phyloP scores from a whole-genome alignment of 37 sponge, comb jelly and placozoan genomes.

The Agelas oroides region DNA sequence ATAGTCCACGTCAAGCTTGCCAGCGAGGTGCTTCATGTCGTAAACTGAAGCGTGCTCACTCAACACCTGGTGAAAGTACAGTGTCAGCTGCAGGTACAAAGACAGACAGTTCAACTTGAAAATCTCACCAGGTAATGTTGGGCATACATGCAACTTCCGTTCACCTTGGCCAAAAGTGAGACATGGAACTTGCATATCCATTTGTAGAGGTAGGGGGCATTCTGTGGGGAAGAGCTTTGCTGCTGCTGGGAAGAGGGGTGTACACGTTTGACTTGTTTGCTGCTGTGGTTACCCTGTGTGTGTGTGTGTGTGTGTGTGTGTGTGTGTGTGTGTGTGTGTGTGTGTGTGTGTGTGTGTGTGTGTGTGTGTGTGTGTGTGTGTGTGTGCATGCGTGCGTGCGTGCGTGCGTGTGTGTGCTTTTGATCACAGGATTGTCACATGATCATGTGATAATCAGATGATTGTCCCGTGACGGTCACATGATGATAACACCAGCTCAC shows the following conservation, averaged over 20 bases:
- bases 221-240: conserved; percentile 14
- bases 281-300: conserved; percentile 25
- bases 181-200: conserved; percentile 65
- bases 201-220: conserved; percentile 61
- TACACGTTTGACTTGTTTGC: conserved; percentile 5
- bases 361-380: conserved; percentile 5
- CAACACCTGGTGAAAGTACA: conserved; percentile 61
- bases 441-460: no score
- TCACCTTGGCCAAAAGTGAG: conserved; percentile 63
- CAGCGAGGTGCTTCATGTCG: conserved; percentile 61
- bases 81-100: conserved; percentile 39
- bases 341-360: no score
- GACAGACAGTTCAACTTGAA: background rate
- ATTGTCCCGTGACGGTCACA: no score
- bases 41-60: conserved; percentile 50
- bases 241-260: conserved; percentile 1
- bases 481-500: conserved; percentile 18
- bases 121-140: background rate
- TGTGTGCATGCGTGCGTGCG: background rate
- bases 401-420: background rate
- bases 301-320: background rate
- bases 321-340: background rate
- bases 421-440: no score
- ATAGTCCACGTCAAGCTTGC: conserved; percentile 8
- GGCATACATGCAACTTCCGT: background rate